phyloP scores from a whole-genome alignment of 1,140 invertebrate species.

The Bombus terrestris region DNA sequence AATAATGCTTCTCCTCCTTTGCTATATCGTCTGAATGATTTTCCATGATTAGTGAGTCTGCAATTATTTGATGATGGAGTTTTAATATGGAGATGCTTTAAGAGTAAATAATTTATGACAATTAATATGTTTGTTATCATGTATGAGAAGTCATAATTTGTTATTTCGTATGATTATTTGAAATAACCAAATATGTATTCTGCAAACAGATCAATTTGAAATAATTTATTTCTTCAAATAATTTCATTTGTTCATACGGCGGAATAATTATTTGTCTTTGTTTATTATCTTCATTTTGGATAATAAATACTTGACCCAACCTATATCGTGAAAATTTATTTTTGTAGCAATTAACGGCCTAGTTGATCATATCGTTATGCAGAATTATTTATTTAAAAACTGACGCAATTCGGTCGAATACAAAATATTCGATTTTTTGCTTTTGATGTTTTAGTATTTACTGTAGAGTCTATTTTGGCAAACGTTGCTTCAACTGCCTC shows the following conservation, averaged over 20 bases:
- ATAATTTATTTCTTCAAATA: neutral
- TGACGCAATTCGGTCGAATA: neutral
- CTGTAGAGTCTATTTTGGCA: neutral
- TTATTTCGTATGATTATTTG: neutral
- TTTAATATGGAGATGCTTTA: neutral
- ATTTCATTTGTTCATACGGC: neutral
- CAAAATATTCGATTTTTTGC: neutral
- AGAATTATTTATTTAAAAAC: no score
- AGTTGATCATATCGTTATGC: neutral
- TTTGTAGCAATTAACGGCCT: neutral
- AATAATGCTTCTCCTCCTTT: no score
- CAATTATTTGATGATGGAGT: neutral
- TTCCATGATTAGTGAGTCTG: neutral
- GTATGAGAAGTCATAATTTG: neutral
- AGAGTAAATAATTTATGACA: neutral
- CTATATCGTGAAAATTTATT: neutral
- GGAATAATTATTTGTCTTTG: neutral
- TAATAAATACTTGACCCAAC: neutral
- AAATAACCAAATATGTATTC: neutral
- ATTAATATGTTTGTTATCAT: no score
- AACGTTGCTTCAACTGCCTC: neutral
- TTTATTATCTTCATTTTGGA: neutral
- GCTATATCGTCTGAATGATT: neutral
- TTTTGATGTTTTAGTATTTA: slow-evolving; percentile 15
- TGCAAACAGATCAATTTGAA: neutral